Evolutionary conservation across 2,888 invertebrate genomes (phyloP).

Genomic region (Pristionchus exspectatus): DNA sequence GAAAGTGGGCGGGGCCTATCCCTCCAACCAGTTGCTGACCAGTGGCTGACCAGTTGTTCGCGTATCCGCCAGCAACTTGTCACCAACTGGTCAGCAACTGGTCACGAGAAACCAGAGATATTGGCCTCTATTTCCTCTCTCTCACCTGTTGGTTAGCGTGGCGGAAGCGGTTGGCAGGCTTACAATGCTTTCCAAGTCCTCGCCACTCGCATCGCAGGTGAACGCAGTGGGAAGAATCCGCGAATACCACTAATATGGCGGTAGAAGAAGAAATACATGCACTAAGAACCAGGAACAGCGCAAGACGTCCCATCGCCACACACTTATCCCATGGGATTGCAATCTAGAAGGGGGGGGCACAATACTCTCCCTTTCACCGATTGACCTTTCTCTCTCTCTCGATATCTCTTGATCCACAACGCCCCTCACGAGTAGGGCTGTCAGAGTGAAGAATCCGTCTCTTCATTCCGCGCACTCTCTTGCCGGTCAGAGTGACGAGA

Average conservation of each 20-base stretch:
- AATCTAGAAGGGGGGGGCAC: constrained; percentile 55
- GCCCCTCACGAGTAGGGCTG: too few species aligned
- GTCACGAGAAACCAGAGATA: too few species aligned
- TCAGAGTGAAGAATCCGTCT: too few species aligned
- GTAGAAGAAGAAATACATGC: constrained; percentile 51
- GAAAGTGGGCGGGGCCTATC: too few species aligned
- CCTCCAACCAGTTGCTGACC: too few species aligned
- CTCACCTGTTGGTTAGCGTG: constrained; percentile 41
- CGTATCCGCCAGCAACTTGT: too few species aligned
- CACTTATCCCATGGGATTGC: constrained; percentile 29
- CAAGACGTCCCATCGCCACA: constrained; percentile 55
- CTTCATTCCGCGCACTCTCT: too few species aligned
- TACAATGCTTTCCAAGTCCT: constrained; percentile 56
- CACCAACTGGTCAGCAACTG: too few species aligned
- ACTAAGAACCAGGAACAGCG: constrained; percentile 55
- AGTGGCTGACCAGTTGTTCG: too few species aligned
- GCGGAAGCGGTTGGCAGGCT: constrained; percentile 39
- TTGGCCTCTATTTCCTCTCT: too few species aligned
- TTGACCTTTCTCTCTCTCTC: constrained; percentile 44
- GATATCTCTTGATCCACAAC: background rate
- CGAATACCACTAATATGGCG: constrained; percentile 49
- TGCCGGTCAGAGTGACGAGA: too few species aligned
- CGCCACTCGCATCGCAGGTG: constrained; percentile 58
- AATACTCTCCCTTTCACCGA: constrained; percentile 50
- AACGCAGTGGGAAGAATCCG: constrained; percentile 57